Conservation (phyloP, 2,113 vertebrate genomes). For the Mobula hypostoma region DNA sequence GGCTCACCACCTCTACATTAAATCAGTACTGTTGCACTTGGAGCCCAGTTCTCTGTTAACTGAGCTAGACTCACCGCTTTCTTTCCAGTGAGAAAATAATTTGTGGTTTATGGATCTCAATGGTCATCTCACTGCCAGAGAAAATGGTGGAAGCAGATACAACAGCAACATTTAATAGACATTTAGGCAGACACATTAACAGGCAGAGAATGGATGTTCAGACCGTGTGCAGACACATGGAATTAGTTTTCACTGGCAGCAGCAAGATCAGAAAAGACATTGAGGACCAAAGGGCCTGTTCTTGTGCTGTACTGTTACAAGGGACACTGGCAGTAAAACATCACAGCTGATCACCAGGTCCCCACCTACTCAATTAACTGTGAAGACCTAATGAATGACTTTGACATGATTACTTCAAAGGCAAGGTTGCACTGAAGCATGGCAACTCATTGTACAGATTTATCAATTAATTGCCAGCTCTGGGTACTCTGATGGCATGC, state of each 20-base stretch:
- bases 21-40: not conserved
- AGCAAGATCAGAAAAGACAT: too few species aligned
- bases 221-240: too few species aligned
- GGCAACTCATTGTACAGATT: too few species aligned
- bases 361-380: not conserved
- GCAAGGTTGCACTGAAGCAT: too few species aligned
- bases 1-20: not conserved
- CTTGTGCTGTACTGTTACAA: not conserved
- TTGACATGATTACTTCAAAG: not conserved
- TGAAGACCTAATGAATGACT: not conserved
- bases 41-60: not conserved
- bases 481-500: not conserved
- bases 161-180: too few species aligned
- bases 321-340: not conserved
- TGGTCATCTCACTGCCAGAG: not conserved
- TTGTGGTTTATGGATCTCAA: not conserved
- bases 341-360: not conserved
- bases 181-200: too few species aligned
- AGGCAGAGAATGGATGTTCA: too few species aligned
- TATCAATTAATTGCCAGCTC: not conserved
- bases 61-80: not conserved
- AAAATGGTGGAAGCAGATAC: too few species aligned
- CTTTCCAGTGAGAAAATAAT: not conserved
- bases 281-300: too few species aligned
- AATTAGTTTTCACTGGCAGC: too few species aligned